Evolutionary conservation across 2,113 vertebrate genomes (phyloP), one percentile per base, ranked within the genome.

Genomic region (Columba janthina): DNA sequence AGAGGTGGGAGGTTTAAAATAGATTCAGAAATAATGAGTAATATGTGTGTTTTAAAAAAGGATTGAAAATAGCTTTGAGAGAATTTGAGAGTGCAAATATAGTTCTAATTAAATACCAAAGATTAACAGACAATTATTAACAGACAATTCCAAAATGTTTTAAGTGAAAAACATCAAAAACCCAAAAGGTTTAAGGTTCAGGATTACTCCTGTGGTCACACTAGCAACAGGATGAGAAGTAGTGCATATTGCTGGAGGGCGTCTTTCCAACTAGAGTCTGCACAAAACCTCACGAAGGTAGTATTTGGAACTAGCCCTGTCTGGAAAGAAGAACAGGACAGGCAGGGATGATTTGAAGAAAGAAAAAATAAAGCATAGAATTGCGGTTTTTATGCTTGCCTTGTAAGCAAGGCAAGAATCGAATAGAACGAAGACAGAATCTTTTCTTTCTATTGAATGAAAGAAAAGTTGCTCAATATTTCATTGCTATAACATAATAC

Each of bases 1-100:
- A 40, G 36, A 85, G 29, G 60, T 51, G 20, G 74, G 64, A 77
- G 12, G 18, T 67, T 84, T 78, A 86, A 88, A 92, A 83, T 9
- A 88, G 58, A 85, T 82, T 70, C n/a, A 73, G 46, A 90, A 94
- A 60, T 64, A 77, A 77, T 31, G 56, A 58, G 26, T 51, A 82
- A 75, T 44, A 11, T 26, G 61, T 28, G 26, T 28, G 20, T 40
- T 70, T 26, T 2, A 6, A 19, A n/a, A 67, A 54, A 50, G 10
- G 12, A 46, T 56, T 77, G 31, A 85, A 75, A 91, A 85, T n/a
- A 89, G 24, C 26, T 79, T 70, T 46, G 32, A 88, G 61, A 66
- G 6, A 79, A 82, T 70, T 36, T 50, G 11, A 88, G 40, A 86
- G 24, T 25, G 26, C 15, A 54, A 82, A 79, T n/a, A 46, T 10